Conservation (phyloP, 2,888 invertebrate species). For the Pseudococcus jackbeardsleyi region DNA sequence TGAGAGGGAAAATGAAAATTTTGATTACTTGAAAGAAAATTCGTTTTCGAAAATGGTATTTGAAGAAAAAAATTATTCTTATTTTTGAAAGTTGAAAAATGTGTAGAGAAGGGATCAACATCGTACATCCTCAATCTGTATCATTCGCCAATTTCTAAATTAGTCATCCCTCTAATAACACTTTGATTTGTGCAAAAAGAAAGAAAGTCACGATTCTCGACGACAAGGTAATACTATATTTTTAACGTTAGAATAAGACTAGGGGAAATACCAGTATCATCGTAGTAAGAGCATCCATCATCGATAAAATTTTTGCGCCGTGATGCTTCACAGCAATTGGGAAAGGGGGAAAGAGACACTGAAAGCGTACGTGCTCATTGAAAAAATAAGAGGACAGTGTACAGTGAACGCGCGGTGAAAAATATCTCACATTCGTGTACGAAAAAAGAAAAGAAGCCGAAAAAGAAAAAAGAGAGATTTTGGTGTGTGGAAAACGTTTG, state of each 20-base stretch:
- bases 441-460: neutral
- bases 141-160: too few species aligned
- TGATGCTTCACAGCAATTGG: neutral
- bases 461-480: neutral
- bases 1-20: too few species aligned
- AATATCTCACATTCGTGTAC: slow-evolving; percentile 8
- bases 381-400: neutral
- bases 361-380: neutral
- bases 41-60: too few species aligned
- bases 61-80: too few species aligned
- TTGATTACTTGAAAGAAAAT: too few species aligned
- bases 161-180: too few species aligned
- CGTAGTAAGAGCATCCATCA: neutral
- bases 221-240: neutral
- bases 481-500: slow-evolving; percentile 2
- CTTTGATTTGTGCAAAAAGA: too few species aligned
- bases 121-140: too few species aligned
- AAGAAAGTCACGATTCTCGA: too few species aligned
- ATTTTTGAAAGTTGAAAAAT: too few species aligned
- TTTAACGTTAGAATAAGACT: neutral
- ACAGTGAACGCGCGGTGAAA: neutral
- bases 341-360: neutral
- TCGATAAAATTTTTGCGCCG: neutral
- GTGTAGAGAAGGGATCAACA: too few species aligned
- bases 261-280: neutral